These are phyloP conservation scores for Pachyuromys duprasi DNA, from an alignment of 2,797 vertebrate genomes.

Conservation along the genomic window DNA sequence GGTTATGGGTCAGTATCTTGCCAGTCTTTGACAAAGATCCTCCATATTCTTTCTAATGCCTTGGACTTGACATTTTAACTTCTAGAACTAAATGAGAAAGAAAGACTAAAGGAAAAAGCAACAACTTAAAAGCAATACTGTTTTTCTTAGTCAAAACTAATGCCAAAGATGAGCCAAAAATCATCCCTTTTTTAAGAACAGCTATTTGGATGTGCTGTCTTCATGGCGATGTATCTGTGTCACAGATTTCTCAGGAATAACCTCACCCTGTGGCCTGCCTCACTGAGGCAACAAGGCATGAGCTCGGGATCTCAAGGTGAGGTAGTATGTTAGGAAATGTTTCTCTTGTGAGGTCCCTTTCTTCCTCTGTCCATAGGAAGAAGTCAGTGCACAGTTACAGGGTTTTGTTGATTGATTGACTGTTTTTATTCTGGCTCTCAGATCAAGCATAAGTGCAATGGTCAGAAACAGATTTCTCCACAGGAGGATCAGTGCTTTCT, in stretches of 20 bases:
- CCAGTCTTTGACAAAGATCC: slow-evolving; percentile 1
- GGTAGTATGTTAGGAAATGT: not conserved
- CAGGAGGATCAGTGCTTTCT: not conserved
- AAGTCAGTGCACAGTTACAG: not conserved
- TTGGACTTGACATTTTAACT: slow-evolving; percentile 19
- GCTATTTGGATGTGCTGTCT: not conserved
- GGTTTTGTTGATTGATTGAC: not conserved
- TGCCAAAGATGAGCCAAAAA: not conserved
- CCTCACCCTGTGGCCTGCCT: not conserved
- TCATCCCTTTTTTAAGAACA: not conserved
- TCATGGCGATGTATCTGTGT: not conserved
- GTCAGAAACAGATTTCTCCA: slow-evolving; percentile 20
- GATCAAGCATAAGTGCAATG: not conserved
- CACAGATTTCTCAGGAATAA: not conserved
- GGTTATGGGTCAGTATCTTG: slow-evolving; percentile 1
- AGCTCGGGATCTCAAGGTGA: not conserved
- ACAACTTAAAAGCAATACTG: slow-evolving; percentile 7
- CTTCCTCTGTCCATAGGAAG: slow-evolving; percentile 8
- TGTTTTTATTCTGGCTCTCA: not conserved
- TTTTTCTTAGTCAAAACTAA: slow-evolving; percentile 55
- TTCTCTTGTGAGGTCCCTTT: slow-evolving; percentile 21
- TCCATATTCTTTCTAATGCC: not conserved
- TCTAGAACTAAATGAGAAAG: not conserved
- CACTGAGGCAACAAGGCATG: not conserved
- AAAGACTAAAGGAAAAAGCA: not conserved